Evolutionary conservation across 30 jellyfish, hydroid and myxozoan species (phyloP), one percentile per base, ranked within the genome.

Genomic region (Aurelia coerulea): DNA sequence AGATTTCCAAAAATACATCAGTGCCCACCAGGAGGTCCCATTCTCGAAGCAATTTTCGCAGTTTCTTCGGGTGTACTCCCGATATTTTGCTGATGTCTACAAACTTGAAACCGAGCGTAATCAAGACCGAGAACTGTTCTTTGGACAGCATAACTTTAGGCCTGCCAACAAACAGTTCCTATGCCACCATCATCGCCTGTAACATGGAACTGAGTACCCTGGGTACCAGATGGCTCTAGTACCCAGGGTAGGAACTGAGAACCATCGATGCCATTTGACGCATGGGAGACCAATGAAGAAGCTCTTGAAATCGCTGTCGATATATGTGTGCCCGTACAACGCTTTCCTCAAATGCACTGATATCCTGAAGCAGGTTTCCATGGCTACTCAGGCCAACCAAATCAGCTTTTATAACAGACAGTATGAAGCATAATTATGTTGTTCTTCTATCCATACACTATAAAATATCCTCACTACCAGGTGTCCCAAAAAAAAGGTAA

Each of bases 61-160:
- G 73, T 8, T 34, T 10, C 73, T 62, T 16, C 12, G 73, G 73
- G n/a, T 62, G 73, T 62, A 62, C 73, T 62, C 73, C 73, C 31
- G 31, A 10, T 39, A 62, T 62, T 39, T 62, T 62, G 31, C 73
- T 62, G 31, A 62, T 16, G 12, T 62, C 12, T 39, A 7, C n/a
- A 16, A 62, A 62, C 31, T 10, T 62, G n/a, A 62, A 62, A 16
- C 73, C 73, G 18, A 62, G 31, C 31, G 73, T 17, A 15, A 62
- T 1, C 0, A 62, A 62, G 31, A 34, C n/a, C n/a, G 73, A 62
- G 39, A 62, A 34, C 31, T 62, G 73, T 62, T 62, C 73, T 16
- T 16, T 62, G 18, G 73, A 62, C 73, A 62, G n/a, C 73, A 8
- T 7, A 17, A 16, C n/a, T 7, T 15, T 62, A 39, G 73, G n/a